Conservation (phyloP, 2,113 vertebrate genomes). For the Salvelinus sp. region DNA sequence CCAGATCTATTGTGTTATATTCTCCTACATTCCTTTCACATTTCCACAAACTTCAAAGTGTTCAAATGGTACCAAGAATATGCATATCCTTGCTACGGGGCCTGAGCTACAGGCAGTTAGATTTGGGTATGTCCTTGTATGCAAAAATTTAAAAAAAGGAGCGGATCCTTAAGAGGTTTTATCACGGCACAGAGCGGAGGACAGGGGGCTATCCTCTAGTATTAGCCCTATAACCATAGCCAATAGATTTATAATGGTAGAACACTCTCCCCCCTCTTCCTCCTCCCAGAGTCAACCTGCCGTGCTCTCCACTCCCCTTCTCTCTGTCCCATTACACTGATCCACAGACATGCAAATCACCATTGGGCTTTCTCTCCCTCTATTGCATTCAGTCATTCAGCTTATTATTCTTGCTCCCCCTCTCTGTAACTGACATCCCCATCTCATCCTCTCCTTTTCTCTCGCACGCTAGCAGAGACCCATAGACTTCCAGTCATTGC, state of each 20-base stretch:
- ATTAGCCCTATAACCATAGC: neutral
- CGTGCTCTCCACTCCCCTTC: neutral
- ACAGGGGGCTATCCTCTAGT: neutral
- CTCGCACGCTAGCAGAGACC: constrained; percentile 18
- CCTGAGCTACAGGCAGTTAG: too few species aligned
- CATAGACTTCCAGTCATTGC: too few species aligned
- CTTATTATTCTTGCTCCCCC: constrained; percentile 4
- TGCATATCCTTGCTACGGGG: too few species aligned
- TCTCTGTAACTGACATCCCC: neutral
- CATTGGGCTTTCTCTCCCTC: constrained; percentile 2
- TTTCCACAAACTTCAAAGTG: too few species aligned
- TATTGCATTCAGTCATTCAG: constrained; percentile 1
- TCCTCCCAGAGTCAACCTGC: neutral
- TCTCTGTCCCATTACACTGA: neutral
- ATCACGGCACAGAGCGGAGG: neutral
- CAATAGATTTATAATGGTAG: constrained; percentile 55
- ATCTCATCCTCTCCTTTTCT: neutral
- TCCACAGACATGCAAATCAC: neutral
- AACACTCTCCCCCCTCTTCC: constrained; percentile 44
- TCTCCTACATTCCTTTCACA: too few species aligned
- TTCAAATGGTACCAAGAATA: too few species aligned
- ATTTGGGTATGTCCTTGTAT: too few species aligned
- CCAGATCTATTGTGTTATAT: too few species aligned
- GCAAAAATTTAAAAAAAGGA: too few species aligned
- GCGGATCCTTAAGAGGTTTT: neutral